Conservation (phyloP, 2,888 invertebrate genomes). For the Junonia oenone region DNA sequence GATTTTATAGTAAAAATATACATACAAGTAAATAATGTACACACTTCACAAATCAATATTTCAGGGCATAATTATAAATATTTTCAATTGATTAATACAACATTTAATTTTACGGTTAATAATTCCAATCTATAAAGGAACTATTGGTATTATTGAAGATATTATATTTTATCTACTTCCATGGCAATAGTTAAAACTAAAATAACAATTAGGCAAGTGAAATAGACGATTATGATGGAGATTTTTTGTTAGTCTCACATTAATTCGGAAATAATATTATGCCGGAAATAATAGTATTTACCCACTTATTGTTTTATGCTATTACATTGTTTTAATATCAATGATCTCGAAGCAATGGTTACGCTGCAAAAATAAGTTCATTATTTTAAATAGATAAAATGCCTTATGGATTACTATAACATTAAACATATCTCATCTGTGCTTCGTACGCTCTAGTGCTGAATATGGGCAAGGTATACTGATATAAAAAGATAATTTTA, state of each 20-base stretch:
- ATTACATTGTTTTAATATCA: not conserved
- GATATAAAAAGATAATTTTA: slow-evolving; percentile 56
- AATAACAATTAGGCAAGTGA: slow-evolving; percentile 17
- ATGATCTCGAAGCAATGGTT: slow-evolving; percentile 8
- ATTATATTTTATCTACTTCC: slow-evolving; percentile 13
- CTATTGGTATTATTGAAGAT: slow-evolving; percentile 20
- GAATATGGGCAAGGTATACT: slow-evolving; percentile 45
- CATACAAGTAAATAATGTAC: slow-evolving; percentile 70
- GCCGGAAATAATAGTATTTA: slow-evolving; percentile 1
- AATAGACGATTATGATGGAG: slow-evolving; percentile 10
- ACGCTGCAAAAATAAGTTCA: slow-evolving; percentile 4
- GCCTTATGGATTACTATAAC: slow-evolving; percentile 1
- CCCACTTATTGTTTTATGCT: not conserved
- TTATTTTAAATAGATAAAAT: not conserved
- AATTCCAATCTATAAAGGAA: slow-evolving; percentile 27
- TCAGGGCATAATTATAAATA: slow-evolving; percentile 44
- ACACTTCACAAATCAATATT: slow-evolving; percentile 67
- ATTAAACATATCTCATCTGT: slow-evolving; percentile 7
- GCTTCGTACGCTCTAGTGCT: slow-evolving; percentile 8
- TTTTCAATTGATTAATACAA: slow-evolving; percentile 25
- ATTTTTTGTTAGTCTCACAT: slow-evolving; percentile 2
- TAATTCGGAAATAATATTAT: not conserved
- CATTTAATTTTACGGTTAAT: slow-evolving; percentile 21
- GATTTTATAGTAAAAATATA: slow-evolving; percentile 79
- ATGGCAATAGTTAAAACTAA: slow-evolving; percentile 13